A percentile compares a stretch with the other conserved stretches of the same genome.
Evolutionary conservation across 37 sponge, comb jelly and placozoan species (phyloP).

Genomic region (Petrosia ficiformis): DNA sequence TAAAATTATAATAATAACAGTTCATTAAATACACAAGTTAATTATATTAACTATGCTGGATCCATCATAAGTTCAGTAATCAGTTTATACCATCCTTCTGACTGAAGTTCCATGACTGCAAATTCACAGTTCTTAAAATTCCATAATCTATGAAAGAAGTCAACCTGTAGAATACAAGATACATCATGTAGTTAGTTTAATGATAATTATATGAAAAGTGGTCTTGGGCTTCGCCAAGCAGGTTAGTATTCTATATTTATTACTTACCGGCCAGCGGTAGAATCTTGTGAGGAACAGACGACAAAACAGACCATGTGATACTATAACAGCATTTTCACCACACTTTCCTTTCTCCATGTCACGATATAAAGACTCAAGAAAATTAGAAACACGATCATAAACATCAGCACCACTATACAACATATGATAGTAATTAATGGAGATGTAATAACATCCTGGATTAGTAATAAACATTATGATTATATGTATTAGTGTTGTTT

Average conservation of each 20-base stretch:
- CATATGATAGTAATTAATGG: neutral
- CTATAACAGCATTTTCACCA: constrained; percentile 75
- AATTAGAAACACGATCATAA: constrained; percentile 83
- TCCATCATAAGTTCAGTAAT: constrained; percentile 64
- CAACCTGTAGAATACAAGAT: constrained; percentile 46
- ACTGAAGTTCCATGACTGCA: constrained; percentile 73
- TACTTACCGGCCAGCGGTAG: constrained; percentile 77
- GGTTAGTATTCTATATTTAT: neutral
- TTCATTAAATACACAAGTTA: neutral
- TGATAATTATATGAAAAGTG: neutral
- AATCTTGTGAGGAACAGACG: constrained; percentile 82
- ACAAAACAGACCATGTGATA: constrained; percentile 86
- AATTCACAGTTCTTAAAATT: constrained; percentile 80
- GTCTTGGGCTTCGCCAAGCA: neutral
- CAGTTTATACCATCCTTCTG: constrained; percentile 53
- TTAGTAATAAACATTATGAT: neutral
- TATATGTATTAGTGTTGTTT: no score
- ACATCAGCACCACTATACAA: constrained; percentile 84
- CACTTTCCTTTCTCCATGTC: constrained; percentile 87
- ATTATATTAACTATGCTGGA: no score
- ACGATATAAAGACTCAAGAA: constrained; percentile 81
- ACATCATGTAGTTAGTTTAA: neutral
- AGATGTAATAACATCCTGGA: no score
- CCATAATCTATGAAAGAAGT: constrained; percentile 85
- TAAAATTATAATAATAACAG: neutral